Base-by-base conservation (phyloP, 2,888 invertebrate species). In the Anthrax anthrax region DNA sequence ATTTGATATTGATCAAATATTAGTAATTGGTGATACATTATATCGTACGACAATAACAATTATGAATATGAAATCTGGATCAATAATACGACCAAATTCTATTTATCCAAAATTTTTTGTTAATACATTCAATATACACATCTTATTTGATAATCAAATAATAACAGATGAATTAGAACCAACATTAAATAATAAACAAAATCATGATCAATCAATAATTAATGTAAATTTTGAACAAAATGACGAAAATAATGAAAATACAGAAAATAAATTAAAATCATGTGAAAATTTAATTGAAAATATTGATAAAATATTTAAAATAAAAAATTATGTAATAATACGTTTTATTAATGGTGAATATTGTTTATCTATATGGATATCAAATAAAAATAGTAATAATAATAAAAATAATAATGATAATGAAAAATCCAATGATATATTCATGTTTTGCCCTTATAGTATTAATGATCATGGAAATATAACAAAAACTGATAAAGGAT, bases 41-140 rank as follows among this genome's bases (percentile, higher is more conserved):
- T 54, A 55, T 43, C 44, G 49, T 6, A 39, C 46, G 27, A 53
- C 54, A 3, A 16, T 49, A 14, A 18, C 44, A 4, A 41, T 43
- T 12, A 38, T 52, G 14, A 53, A 52, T 34, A 34, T 53, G 3
- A 48, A 50, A 36, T 17, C 37, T 8, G 48, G 49, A 16, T 46
- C 52, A 39, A 42, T 32, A 10, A 37, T 56, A 16, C 53, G 46
- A 10, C 52, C 53, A n/a, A 44, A 54, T 36, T 53, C 55, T 32
- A 52, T 56, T 1, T 52, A 50, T 43, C 52, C 53, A 4, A 53
- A 48, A 23, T 53, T 58, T 39, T 49, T 52, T 37, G 42, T 55
- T 14, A 51, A 47, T 39, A 23, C 14, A 1, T 44, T 47, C 34
- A 51, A 52, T 42, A 47, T 54, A 3, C 51, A 51, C 10, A 49